Evolutionary conservation across 1,140 invertebrate genomes (phyloP), one percentile per base, ranked within the genome.

Genomic region (Penaeus japonicus): DNA sequence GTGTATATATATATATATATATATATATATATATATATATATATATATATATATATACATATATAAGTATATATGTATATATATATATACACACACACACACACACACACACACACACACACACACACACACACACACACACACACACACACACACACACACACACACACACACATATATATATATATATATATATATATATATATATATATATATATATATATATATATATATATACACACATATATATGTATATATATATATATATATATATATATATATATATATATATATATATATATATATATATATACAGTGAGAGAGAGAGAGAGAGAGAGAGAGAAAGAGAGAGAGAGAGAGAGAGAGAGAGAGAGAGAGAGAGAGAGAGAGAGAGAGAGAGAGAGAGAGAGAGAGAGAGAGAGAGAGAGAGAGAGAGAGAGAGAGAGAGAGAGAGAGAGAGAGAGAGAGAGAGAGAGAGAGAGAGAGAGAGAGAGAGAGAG

Each of bases 371-470:
- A 32, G 84, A 80, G 59, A 89, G 85, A 85, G 87, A 83, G 79
- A 73, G 89, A 89, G 89, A 82, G 90, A 84, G 82, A 90, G 88
- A 90, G 90, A 84, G 70, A 85, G 90, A 80, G 81, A 90, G 83
- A 87, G 83, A 73, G 78, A 79, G 54, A 80, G 83, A 32, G 73
- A 53, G 39, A 78, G 62, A 32, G 75, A 79, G 22, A 62, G 87
- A 59, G 57, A 4, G 84, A 70, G 75, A 30, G 84, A 89, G 89
- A 47, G 30, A 32, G 53, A 54, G 82, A 78, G 75, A 78, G 91
- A 27, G 55, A 85, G 81, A 70, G 81, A 81, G 88, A 90, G 84
- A 79, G 90, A 81, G 35, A 86, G 85, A 65, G 82, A 87, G 84
- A 87, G 84, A 90, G 84, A 90, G 89, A 90, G 85, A 90, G 84